phyloP scores from a whole-genome alignment of 2,113 vertebrate genomes.

The Neotragus moschatus region DNA sequence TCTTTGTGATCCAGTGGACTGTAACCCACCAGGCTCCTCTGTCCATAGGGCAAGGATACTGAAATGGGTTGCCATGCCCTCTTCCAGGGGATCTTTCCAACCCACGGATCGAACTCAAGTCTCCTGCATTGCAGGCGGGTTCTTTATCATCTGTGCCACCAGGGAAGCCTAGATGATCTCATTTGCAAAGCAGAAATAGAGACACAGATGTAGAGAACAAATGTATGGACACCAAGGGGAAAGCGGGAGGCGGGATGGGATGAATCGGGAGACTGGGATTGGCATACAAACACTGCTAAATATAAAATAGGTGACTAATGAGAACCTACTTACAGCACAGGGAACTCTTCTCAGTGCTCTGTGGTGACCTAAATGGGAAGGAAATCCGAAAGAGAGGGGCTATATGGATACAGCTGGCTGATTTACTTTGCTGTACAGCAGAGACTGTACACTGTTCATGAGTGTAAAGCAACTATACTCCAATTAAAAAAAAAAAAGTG shows the following conservation, averaged over 20 bases:
- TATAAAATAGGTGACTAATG: not conserved
- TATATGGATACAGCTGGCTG: not conserved
- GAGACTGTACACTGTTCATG: not conserved
- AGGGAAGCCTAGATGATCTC: not conserved
- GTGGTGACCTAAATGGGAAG: not conserved
- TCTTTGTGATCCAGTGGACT: not conserved
- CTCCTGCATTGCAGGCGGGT: accelerated
- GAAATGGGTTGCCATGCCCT: not conserved
- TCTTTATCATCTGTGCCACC: not conserved
- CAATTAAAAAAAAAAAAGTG: not conserved
- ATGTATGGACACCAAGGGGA: not conserved
- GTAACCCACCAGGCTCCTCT: not conserved
- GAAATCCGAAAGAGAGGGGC: not conserved
- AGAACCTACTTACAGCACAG: not conserved
- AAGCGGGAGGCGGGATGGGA: not conserved
- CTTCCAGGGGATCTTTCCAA: not conserved
- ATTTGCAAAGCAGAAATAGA: not conserved
- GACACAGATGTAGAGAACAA: not conserved
- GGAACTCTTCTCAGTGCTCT: not conserved
- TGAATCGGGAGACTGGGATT: not conserved
- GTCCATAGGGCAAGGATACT: not conserved
- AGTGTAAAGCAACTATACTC: not conserved
- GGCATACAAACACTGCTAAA: not conserved
- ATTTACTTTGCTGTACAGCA: not conserved
- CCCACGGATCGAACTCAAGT: not conserved